These are phyloP conservation scores for Formicarius rufipectus DNA, from an alignment of 2,113 vertebrate genomes.

Conservation along the genomic window DNA sequence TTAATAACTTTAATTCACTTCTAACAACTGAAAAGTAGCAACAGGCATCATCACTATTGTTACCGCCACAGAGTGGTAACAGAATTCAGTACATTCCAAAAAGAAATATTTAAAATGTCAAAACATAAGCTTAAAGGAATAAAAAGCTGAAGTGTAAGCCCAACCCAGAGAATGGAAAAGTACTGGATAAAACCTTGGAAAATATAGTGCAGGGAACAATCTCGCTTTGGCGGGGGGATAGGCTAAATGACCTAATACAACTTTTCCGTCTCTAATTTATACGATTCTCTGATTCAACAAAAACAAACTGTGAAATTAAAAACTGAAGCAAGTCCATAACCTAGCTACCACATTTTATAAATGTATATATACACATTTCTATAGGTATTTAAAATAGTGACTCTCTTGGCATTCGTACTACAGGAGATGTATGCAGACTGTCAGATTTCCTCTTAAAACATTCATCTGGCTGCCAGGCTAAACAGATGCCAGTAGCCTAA, in stretches of 20 bases:
- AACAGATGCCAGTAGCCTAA: constrained; percentile 25
- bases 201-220: constrained; percentile 60
- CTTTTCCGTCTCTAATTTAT: constrained; percentile 60
- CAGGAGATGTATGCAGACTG: constrained; percentile 4
- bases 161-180: constrained; percentile 58
- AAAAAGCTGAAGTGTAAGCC: constrained; percentile 14
- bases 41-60: background rate
- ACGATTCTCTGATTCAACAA: constrained; percentile 41
- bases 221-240: constrained; percentile 32
- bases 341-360: constrained; percentile 34
- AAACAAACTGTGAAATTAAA: constrained; percentile 59
- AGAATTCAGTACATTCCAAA: constrained; percentile 2
- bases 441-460: constrained; percentile 28
- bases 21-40: background rate
- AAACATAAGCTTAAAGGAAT: constrained; percentile 25
- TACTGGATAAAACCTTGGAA: constrained; percentile 67
- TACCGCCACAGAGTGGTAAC: background rate
- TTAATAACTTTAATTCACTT: background rate
- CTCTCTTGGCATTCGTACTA: background rate
- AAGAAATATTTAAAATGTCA: constrained; percentile 25
- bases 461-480: constrained; percentile 21
- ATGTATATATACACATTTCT: background rate
- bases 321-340: constrained; percentile 16
- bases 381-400: background rate
- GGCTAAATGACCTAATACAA: constrained; percentile 62